Evolutionary conservation across 2,113 vertebrate genomes (phyloP).

Genomic region (Ascaphus truei): DNA sequence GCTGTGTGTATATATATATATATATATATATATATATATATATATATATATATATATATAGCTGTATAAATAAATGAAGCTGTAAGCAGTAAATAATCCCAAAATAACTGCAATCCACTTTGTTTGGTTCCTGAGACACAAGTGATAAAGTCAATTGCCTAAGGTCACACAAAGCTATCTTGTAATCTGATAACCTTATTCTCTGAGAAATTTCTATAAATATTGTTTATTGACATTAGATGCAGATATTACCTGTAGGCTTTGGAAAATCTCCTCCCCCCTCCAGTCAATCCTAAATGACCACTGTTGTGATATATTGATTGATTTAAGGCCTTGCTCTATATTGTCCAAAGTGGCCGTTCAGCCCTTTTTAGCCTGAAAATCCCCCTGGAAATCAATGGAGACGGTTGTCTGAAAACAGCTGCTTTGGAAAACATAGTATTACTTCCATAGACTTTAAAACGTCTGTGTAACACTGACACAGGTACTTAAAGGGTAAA

Average conservation of each 20-base stretch:
- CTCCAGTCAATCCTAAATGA: neutral
- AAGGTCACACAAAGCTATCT: neutral
- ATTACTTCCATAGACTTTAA: too few species aligned
- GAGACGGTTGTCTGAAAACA: too few species aligned
- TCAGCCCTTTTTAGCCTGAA: too few species aligned
- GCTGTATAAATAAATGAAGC: too few species aligned
- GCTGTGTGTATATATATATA: too few species aligned
- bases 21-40: too few species aligned
- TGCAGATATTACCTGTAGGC: conserved; percentile 1
- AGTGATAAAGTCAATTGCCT: neutral
- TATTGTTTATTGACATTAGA: conserved; percentile 13
- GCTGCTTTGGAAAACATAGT: too few species aligned
- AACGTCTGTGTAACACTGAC: neutral
- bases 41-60: too few species aligned
- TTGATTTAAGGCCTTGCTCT: too few species aligned
- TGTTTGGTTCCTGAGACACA: neutral
- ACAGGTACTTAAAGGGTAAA: neutral
- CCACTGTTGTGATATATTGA: neutral
- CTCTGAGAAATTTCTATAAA: conserved; percentile 15
- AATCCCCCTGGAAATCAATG: too few species aligned
- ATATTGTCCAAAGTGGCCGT: too few species aligned
- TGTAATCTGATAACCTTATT: conserved; percentile 30
- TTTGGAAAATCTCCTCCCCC: neutral
- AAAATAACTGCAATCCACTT: neutral
- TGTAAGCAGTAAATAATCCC: neutral